These are phyloP conservation scores for Drosophila emarginata DNA, from an alignment of 2,888 invertebrate species.

Conservation along the genomic window DNA sequence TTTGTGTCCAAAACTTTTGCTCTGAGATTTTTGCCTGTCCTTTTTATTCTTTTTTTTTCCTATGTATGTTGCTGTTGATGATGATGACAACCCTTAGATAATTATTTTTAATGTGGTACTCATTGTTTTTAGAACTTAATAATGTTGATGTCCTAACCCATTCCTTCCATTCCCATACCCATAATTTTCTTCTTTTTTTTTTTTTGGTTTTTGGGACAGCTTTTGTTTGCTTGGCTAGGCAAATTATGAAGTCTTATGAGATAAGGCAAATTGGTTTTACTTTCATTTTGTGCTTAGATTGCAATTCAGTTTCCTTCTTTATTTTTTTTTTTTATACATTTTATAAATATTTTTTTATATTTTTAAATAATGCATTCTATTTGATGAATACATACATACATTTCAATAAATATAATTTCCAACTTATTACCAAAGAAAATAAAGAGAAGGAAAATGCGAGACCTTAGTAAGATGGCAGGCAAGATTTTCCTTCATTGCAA, in stretches of 20 bases:
- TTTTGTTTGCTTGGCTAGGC: constrained; percentile 40
- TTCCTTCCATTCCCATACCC: background rate
- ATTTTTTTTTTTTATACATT: constrained; percentile 11
- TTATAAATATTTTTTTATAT: background rate
- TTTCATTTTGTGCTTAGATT: constrained; percentile 5
- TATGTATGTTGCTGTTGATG: constrained; percentile 11
- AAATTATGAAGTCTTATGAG: constrained; percentile 43
- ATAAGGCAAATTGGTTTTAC: constrained; percentile 35
- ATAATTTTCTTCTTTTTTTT: background rate
- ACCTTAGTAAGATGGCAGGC: no score
- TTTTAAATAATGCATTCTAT: background rate
- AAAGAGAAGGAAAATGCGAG: background rate
- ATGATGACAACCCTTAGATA: constrained; percentile 40
- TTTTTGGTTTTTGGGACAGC: constrained; percentile 11
- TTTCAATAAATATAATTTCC: constrained; percentile 6
- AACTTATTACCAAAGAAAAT: background rate
- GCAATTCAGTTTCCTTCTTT: background rate
- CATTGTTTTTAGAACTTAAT: constrained; percentile 65
- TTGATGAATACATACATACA: background rate
- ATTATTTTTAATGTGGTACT: constrained; percentile 60
- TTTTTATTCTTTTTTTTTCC: constrained; percentile 7
- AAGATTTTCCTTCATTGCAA: constrained; percentile 4
- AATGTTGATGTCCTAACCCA: constrained; percentile 25
- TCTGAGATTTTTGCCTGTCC: constrained; percentile 22
- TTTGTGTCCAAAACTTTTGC: constrained; percentile 18